phyloP scores from a whole-genome alignment of 1,140 invertebrate species.

The Pseudomyrmex dendroicus region DNA sequence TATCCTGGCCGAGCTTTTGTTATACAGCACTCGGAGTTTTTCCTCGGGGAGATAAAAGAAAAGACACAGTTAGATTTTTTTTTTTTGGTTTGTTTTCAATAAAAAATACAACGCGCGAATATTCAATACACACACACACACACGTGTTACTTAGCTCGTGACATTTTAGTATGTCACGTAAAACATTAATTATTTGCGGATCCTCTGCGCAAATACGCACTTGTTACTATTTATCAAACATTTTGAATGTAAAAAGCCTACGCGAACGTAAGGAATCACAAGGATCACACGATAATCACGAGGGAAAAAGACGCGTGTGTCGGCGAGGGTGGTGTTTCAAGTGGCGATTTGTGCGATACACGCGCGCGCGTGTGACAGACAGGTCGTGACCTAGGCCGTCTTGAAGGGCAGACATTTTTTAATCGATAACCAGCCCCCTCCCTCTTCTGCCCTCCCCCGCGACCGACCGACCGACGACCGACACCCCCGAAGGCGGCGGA shows the following conservation, averaged over 20 bases:
- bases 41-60: not conserved
- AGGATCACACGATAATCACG: conserved; percentile 31
- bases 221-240: not conserved
- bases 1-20: not conserved
- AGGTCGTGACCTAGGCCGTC: conserved; percentile 85
- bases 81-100: too few species aligned
- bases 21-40: not conserved
- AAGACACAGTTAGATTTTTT: not conserved
- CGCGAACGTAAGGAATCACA: not conserved
- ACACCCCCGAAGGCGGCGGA: conserved; percentile 68
- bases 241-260: not conserved
- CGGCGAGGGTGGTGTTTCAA: conserved; percentile 17
- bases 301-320: not conserved
- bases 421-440: conserved; percentile 82
- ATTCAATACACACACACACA: too few species aligned
- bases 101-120: too few species aligned
- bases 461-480: conserved; percentile 38
- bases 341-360: conserved; percentile 40
- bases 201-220: too few species aligned
- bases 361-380: conserved; percentile 78
- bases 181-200: too few species aligned
- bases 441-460: conserved; percentile 59
- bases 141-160: too few species aligned
- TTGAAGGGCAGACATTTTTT: conserved; percentile 86
- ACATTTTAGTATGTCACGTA: too few species aligned